Evolutionary conservation across 30 jellyfish, hydroid and myxozoan genomes (phyloP), one percentile per base, ranked within the genome.

Genomic region (Aurelia coerulea): DNA sequence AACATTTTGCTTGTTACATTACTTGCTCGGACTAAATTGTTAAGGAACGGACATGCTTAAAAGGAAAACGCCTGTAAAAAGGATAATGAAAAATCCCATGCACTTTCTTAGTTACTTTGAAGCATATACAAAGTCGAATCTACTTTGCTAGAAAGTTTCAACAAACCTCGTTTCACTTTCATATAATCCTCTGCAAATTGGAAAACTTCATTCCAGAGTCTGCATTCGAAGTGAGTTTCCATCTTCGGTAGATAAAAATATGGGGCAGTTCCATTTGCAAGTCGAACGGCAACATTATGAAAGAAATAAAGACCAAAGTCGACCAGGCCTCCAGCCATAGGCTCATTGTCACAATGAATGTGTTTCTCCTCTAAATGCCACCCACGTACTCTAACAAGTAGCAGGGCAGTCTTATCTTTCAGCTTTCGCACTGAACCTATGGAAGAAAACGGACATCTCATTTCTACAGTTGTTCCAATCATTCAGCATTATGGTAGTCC

Each of bases 361-460:
- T 93, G 98, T 49, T 87, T 87, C 75, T 93, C 98, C n/a, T 93
- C 98, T 32, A 93, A 80, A 60, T 93, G 98, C 98, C 98, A 93
- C n/a, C 98, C 98, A 18, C 98, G 98, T n/a, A 93, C 94, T 54
- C 98, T 70, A 1, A 93, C 96, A 51, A 93, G 74, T 23, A 93
- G 84, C 78, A 63, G 78, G 68, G 98, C 98, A 14, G 85, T 73
- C 33, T 81, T 66, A 17, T 93, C 98, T 50, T 93, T 93, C 70
- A 93, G 81, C 73, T 93, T 88, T 41, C 98, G 72, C 53, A 88
- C 64, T 12, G 97, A 85, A 31, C 98, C 98, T 93, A 37, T 46
- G 56, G 14, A 46, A 46, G 13, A 46, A 46, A 46, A 46, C 15
- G 12, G 8, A 46, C 56, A 46, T 46, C 56, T 46, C 56, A 46